Base-by-base conservation (phyloP, 1,140 invertebrate species). In the Solenopsis invicta region DNA sequence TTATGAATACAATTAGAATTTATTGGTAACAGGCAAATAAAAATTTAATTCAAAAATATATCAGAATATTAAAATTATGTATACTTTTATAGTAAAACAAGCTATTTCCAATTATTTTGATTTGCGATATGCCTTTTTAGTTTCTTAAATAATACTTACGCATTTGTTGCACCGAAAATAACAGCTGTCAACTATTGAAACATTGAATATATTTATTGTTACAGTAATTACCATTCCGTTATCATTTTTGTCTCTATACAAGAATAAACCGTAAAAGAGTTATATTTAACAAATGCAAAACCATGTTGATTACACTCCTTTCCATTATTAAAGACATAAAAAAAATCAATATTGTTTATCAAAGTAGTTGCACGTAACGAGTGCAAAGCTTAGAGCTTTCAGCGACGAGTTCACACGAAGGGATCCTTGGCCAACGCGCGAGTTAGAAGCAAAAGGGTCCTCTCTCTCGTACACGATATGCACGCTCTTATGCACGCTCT, bases 401-500 rank as follows among this genome's bases (percentile, higher is more conserved):
- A 62, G 54, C 54, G 59, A 67, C 56, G 78, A 90, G 89, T 90
- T 89, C 66, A 85, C 85, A 81, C 72, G 77, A 78, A 54, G 59
- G 72, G 81, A 86, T 81, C 59, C 87, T 89, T 75, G 50, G 21
- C 54, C 29, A 72, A 64, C 61, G 59, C 29, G 71, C 34, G 66
- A 74, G 74, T 76, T 74, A 81, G 24, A 9, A 64, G 82, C 66
- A 85, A 88, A 90, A 91, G 90, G 89, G 77, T 88, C 8, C 41
- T 87, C 74, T 41, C 69, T 90, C 89, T 81, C 82, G 45, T 75
- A 48, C 81, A 48, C 87, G 56, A 88, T 91, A 87, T 90, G 82
- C 78, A 91, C 67, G 90, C 90, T 91, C 90, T 87, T 91, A 87
- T 90, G 82, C 78, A 91, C 67, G 90, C 90, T 91, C 90, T 87